Evolutionary conservation across 2,797 vertebrate genomes (phyloP).

Genomic region (Sphaeramia orbicularis): DNA sequence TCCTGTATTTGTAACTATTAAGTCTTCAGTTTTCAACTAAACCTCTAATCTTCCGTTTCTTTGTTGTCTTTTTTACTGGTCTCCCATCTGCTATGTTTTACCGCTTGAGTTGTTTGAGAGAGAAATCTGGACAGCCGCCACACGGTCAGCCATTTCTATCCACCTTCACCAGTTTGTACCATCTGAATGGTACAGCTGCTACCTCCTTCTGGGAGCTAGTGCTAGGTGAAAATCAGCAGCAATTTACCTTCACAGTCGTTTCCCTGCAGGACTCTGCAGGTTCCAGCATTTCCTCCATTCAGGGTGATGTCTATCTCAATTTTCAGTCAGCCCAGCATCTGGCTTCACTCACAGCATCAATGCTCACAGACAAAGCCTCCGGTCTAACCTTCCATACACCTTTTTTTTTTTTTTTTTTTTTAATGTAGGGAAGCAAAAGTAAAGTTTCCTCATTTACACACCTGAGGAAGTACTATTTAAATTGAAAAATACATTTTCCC

Average conservation of each 20-base stretch:
- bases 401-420: too few species aligned
- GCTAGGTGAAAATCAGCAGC: conserved; percentile 12
- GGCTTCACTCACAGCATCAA: background rate
- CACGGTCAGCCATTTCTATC: conserved; percentile 9
- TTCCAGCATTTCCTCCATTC: conserved; percentile 3
- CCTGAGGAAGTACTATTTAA: background rate
- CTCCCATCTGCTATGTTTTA: conserved; percentile 26
- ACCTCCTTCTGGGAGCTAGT: conserved; percentile 4
- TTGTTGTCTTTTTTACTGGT: conserved; percentile 5
- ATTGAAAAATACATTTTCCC: background rate
- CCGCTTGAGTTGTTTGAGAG: conserved; percentile 10
- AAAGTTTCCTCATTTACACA: conserved; percentile 6
- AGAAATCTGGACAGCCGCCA: conserved; percentile 11
- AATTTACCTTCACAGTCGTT: conserved; percentile 15
- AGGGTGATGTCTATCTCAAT: conserved; percentile 9
- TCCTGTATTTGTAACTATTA: background rate
- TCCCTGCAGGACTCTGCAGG: conserved; percentile 17
- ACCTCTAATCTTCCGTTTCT: background rate
- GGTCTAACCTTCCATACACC: background rate
- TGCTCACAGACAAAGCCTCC: background rate
- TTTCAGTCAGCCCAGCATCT: background rate
- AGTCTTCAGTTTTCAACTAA: background rate
- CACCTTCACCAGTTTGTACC: background rate
- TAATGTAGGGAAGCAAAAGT: background rate
- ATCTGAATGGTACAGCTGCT: conserved; percentile 17